A percentile compares a stretch with the other conserved stretches of the same genome.
Evolutionary conservation across 2,888 invertebrate genomes (phyloP).

Genomic region (Saturnia pavonia): DNA sequence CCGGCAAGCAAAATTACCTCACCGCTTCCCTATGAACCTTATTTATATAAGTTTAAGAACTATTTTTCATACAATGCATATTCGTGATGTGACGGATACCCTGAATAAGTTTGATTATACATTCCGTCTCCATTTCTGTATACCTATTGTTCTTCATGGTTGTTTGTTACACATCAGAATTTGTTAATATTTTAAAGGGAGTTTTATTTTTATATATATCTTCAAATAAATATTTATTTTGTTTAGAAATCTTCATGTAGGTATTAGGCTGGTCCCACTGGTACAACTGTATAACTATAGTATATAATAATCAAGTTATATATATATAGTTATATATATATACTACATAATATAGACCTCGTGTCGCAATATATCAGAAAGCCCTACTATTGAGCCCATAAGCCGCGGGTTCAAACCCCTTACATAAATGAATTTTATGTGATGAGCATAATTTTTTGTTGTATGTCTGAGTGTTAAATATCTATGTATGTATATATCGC

Average conservation of each 20-base stretch:
- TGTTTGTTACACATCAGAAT: slow-evolving; percentile 20
- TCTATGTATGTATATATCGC: no score
- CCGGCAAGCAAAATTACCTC: slow-evolving; percentile 32
- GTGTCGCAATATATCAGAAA: no score
- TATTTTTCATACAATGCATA: neutral
- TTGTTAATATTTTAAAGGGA: neutral
- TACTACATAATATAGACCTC: no score
- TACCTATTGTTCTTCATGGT: slow-evolving; percentile 47
- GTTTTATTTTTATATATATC: neutral
- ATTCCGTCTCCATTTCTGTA: slow-evolving; percentile 51
- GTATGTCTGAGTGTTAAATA: no score
- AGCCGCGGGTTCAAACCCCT: no score
- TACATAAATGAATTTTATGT: no score
- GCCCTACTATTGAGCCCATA: no score
- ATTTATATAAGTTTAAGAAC: neutral
- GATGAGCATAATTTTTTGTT: no score
- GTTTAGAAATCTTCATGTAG: neutral
- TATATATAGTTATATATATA: no score
- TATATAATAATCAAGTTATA: no score
- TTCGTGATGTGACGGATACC: neutral
- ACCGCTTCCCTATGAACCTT: neutral
- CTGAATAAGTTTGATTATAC: slow-evolving; percentile 57
- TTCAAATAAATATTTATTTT: neutral
- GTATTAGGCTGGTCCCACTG: neutral
- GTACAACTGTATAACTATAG: no score